A percentile compares a stretch with the other conserved stretches of the same genome.
phyloP scores from a whole-genome alignment of 2,888 invertebrate genomes.

The Papilio elwesi region DNA sequence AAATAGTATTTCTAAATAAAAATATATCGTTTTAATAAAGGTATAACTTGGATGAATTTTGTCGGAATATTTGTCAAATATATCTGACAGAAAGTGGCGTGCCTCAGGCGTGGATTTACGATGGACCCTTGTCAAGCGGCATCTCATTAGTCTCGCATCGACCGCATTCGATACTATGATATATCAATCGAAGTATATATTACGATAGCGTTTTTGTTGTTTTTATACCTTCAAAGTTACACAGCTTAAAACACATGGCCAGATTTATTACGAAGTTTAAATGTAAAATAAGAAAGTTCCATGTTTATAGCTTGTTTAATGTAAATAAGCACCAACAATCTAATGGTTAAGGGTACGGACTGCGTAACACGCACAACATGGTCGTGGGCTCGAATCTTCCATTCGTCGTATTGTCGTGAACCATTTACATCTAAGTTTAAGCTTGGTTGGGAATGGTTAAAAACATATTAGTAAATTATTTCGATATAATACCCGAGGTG shows the following conservation, averaged over 20 bases:
- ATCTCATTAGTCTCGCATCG: background rate
- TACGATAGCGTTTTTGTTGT: conserved; percentile 1
- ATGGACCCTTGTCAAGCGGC: conserved; percentile 9
- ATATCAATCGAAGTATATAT: conserved; percentile 17
- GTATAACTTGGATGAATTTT: background rate
- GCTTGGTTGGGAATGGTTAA: no score
- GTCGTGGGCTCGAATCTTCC: no score
- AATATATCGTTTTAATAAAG: no score
- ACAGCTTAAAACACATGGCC: background rate
- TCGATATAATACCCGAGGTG: no score
- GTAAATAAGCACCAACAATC: background rate
- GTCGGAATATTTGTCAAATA: conserved; percentile 14
- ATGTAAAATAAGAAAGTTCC: no score
- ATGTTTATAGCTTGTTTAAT: background rate
- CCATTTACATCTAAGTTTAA: no score
- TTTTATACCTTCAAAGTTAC: background rate
- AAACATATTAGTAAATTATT: no score
- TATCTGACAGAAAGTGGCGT: conserved; percentile 3
- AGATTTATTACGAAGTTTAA: background rate
- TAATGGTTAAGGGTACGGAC: no score
- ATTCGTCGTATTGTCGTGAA: no score
- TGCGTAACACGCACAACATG: no score
- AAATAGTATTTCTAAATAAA: no score
- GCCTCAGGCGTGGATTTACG: background rate
- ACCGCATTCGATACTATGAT: background rate